A percentile compares a stretch with the other conserved stretches of the same genome.
Evolutionary conservation across 1,140 invertebrate species (phyloP).

Genomic region (Samia ricini): DNA sequence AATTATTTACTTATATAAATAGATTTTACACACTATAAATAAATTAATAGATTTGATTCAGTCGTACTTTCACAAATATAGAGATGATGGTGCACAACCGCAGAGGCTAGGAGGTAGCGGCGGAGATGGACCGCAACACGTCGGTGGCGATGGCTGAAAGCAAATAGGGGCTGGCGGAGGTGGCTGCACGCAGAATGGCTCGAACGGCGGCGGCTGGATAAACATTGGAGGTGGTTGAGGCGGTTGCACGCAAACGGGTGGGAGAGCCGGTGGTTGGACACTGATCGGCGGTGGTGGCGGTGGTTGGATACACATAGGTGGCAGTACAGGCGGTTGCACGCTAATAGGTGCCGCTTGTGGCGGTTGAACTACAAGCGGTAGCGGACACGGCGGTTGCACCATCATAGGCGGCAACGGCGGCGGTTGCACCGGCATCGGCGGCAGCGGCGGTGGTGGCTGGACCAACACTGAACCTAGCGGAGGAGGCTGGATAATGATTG

Average conservation of each 20-base stretch:
- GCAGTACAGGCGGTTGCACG: slow-evolving; percentile 53
- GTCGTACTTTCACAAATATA: slow-evolving; percentile 42
- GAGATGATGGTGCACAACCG: slow-evolving; percentile 38
- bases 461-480: slow-evolving; percentile 50
- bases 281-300: slow-evolving; percentile 45
- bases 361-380: slow-evolving; percentile 53
- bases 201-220: slow-evolving; percentile 47
- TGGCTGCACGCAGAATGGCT: slow-evolving; percentile 54
- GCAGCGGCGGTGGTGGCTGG: slow-evolving; percentile 51
- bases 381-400: slow-evolving; percentile 50
- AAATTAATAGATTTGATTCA: slow-evolving; percentile 10
- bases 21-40: not conserved
- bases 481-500: slow-evolving; percentile 52
- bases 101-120: slow-evolving; percentile 19
- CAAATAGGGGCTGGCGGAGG: slow-evolving; percentile 52
- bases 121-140: slow-evolving; percentile 11
- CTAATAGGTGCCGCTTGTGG: slow-evolving; percentile 46
- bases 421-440: slow-evolving; percentile 51
- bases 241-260: slow-evolving; percentile 54
- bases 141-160: slow-evolving; percentile 43
- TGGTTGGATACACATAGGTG: slow-evolving; percentile 48
- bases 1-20: not conserved
- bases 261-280: slow-evolving; percentile 52
- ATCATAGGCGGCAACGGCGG: slow-evolving; percentile 49
- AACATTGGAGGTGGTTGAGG: slow-evolving; percentile 51